Evolutionary conservation across 2,888 invertebrate species (phyloP), one percentile per base, ranked within the genome.

Genomic region (Hirtodrosophila alboralis): DNA sequence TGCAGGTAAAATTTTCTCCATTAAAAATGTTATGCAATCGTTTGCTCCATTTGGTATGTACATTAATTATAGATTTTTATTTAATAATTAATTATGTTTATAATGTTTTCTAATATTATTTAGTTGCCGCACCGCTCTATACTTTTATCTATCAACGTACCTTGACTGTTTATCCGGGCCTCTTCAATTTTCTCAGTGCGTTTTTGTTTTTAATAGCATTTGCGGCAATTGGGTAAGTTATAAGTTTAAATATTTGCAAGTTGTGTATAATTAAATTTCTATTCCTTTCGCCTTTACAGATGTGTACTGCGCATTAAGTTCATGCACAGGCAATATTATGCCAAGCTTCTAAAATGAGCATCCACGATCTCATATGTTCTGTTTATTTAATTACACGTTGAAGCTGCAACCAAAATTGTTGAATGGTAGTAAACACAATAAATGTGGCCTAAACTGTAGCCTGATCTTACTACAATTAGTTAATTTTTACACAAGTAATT

Each of bases 1-100:
- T 66, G 0, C 18, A 90, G 94, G 94, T 4, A 94, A 94, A 90
- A 92, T 95, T n/a, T 95, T 95, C 84, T 93, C 95, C 0, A 89
- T 95, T 27, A 92, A 93, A 79, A 92, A 94, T 23, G 92, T 93
- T 0, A 80, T 94, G 12, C 95, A 95, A 89, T 93, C 94, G 1
- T 70, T 93, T 23, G 91, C 93, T 5, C 94, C 94, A 0, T 90
- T 95, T 44, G 76, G 78, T 78, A 60, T 30, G 63, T 16, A 2
- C 2, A 4, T 4, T 10, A 30, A 1, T 1, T 1, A 1, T 1
- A 4, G 0, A 8, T 7, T 13, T n/a, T 1, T 3, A 5, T 28
- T 1, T 3, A 6, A 9, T 12, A n/a, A 26, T 8, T n/a, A n/a
- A 14, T 16, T 16, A n/a, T n/a, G 1, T 9, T 4, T 1, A 12